Conservation (phyloP, 2,113 vertebrate species). For the Chamaetylas fuelleborni region DNA sequence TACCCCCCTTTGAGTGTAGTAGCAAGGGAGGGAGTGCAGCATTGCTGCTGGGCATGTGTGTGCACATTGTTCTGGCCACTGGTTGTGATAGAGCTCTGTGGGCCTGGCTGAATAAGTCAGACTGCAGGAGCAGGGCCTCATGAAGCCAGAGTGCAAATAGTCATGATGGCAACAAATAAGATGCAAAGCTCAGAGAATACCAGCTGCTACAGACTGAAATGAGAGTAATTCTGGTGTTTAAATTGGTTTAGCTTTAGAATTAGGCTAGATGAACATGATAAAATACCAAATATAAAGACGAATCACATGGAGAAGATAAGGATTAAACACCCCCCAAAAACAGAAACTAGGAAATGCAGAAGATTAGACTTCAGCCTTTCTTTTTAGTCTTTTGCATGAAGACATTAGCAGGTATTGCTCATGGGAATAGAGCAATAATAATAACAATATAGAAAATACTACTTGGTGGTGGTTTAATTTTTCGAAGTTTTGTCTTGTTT, state of each 20-base stretch:
- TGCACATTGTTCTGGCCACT: neutral
- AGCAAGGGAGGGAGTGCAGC: neutral
- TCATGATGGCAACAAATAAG: neutral
- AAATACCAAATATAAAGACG: neutral
- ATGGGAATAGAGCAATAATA: no score
- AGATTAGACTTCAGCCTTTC: neutral
- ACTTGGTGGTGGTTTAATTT: neutral
- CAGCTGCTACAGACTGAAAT: neutral
- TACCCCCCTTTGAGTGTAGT: neutral
- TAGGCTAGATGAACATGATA: neutral
- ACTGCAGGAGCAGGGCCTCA: neutral
- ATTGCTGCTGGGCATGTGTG: neutral
- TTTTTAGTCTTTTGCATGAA: neutral
- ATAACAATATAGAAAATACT: neutral
- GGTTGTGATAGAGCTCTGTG: neutral
- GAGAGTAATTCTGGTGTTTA: neutral
- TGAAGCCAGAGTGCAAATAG: neutral
- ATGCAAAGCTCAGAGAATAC: neutral
- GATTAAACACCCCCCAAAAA: neutral
- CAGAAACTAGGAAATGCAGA: neutral
- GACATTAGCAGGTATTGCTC: neutral
- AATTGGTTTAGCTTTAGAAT: neutral
- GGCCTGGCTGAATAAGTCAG: neutral
- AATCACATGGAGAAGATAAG: neutral
- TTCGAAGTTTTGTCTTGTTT: neutral